Conservation (phyloP, 2,888 invertebrate species). For the Cheilosia vulpina region DNA sequence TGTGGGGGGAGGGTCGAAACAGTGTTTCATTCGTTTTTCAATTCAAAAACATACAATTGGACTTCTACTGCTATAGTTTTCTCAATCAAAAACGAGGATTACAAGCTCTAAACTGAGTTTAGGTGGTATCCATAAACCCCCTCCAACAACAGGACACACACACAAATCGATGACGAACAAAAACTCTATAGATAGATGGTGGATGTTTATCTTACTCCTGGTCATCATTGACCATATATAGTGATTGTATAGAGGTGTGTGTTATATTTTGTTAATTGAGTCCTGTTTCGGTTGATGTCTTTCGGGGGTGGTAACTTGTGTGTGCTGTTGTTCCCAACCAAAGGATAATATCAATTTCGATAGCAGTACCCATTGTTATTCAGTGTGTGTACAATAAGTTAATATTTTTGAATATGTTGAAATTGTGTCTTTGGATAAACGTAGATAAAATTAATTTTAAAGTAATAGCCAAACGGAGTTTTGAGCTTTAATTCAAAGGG, state of each 20-base stretch:
- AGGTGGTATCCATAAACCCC: neutral
- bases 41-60: conserved; percentile 12
- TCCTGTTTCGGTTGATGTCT: conserved; percentile 42
- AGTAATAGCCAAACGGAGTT: no score
- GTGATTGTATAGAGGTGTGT: conserved; percentile 22
- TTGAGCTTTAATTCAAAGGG: no score
- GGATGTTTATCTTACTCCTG: conserved; percentile 37
- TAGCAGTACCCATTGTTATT: conserved; percentile 26
- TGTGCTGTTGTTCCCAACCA: conserved; percentile 23
- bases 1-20: neutral
- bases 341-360: conserved; percentile 52
- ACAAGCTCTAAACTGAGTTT: conserved; percentile 40
- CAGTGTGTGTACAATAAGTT: conserved; percentile 12
- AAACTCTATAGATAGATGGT: neutral
- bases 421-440: neutral
- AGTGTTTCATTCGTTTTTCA: conserved; percentile 36
- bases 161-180: conserved; percentile 2
- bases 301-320: conserved; percentile 9
- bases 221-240: conserved; percentile 45
- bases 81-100: conserved; percentile 28
- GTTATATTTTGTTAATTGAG: conserved; percentile 52
- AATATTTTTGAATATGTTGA: neutral
- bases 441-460: no score
- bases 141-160: neutral
- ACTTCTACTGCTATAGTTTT: conserved; percentile 7